phyloP scores from a whole-genome alignment of 2,888 invertebrate genomes.

The Eueremaeus valkanovi region DNA sequence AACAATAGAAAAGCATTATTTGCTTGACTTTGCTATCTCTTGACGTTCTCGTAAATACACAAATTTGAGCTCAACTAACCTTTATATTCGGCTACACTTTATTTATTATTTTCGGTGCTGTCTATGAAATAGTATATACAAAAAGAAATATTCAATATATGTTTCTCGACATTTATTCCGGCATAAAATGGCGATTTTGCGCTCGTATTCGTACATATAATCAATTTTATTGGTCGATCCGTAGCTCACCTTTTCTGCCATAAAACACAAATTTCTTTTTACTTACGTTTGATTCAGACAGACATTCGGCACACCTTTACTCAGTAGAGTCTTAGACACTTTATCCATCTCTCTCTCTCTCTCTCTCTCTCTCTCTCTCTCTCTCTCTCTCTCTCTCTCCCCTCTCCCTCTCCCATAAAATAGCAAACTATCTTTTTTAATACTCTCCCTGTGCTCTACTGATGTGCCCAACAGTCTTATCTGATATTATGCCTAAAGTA shows the following conservation, averaged over 20 bases:
- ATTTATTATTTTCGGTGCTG: neutral
- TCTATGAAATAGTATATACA: too few relatives aligned
- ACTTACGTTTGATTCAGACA: neutral
- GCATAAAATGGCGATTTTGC: constrained; percentile 33
- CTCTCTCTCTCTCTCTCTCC: neutral
- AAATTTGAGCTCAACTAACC: too few relatives aligned
- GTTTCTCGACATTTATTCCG: neutral
- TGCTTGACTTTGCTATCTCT: too few relatives aligned
- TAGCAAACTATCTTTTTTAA: too few relatives aligned
- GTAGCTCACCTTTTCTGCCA: neutral
- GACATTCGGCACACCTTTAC: neutral
- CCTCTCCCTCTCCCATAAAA: too few relatives aligned
- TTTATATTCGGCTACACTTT: too few relatives aligned
- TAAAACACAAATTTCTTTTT: neutral
- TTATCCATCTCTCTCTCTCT: neutral
- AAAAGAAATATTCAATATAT: too few relatives aligned
- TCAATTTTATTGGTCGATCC: constrained; percentile 19
- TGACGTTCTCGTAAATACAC: too few relatives aligned
- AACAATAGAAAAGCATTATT: neutral
- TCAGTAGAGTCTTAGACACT: too few relatives aligned
- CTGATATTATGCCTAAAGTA: too few relatives aligned
- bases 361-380: neutral
- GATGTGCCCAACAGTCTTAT: too few relatives aligned
- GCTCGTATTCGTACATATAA: neutral
- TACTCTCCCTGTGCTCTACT: too few relatives aligned